Base-by-base conservation (phyloP, 2,797 vertebrate genomes). In the Aphelocoma californica region DNA sequence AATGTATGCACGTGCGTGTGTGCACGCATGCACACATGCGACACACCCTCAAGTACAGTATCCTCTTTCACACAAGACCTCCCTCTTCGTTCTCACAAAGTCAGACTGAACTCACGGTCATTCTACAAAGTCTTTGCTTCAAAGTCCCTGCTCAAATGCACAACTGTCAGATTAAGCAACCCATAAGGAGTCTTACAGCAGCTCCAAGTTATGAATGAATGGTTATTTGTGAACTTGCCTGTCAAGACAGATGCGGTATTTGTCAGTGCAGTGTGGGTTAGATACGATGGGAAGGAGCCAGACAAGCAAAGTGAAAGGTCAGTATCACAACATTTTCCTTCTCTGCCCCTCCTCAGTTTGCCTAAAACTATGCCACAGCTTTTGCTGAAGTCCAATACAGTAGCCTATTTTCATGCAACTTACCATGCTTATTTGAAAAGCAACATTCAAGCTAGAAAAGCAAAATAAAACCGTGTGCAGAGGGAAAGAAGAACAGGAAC, bases 171-270 rank as follows among this genome's bases (percentile, higher is more conserved):
- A 96, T 80, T 94, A 94, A 94, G 88, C 86, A 95, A 95, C 53
- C 70, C 91, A 72, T 62, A 88, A 86, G 51, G 70, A 93, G 64
- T 61, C 88, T 96, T 88, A 87, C 29, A 91, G 94, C 93, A 95
- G 87, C 92, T 90, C 57, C n/a, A 71, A 92, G 92, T 96, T 95
- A 96, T 95, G 96, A 97, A 97, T 97, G 96, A 97, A 94, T 54
- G 71, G 91, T 64, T 94, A 93, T 89, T 96, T 95, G 95, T 95
- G 91, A 97, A 96, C 90, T 61, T 10, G 77, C 86, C 58, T 95
- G 96, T 97, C 95, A 96, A 94, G 95, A 96, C 96, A 97, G 86
- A 97, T 92, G 85, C 13, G 23, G 87, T 79, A 93, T 96, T 97
- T 97, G 96, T 96, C 97, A 96, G 92, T 7, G 84, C 86, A 95